These are phyloP conservation scores for Melopsittacus undulatus DNA, from an alignment of 2,797 vertebrate genomes.

Conservation along the genomic window DNA sequence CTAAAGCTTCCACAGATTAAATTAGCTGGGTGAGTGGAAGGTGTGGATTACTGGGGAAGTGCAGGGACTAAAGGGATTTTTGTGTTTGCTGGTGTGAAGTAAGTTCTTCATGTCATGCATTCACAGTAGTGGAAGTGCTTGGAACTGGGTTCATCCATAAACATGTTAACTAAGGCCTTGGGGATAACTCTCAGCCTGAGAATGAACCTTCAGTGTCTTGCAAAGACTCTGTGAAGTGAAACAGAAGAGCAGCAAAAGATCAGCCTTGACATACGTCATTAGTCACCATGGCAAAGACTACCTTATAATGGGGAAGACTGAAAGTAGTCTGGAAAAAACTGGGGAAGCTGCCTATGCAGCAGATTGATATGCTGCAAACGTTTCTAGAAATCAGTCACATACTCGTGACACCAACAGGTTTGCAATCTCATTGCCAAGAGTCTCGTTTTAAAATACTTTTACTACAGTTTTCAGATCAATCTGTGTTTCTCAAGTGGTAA, in stretches of 20 bases:
- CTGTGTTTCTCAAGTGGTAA: background rate
- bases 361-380: background rate
- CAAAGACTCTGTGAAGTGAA: background rate
- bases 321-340: background rate
- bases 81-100: background rate
- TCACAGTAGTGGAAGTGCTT: background rate
- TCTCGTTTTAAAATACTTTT: background rate
- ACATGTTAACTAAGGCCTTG: background rate
- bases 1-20: conserved; percentile 39
- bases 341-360: background rate
- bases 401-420: background rate
- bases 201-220: background rate
- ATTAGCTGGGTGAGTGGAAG: conserved; percentile 14
- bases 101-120: background rate
- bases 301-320: background rate
- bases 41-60: conserved; percentile 32
- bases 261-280: background rate
- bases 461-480: background rate
- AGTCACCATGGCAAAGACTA: background rate
- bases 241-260: background rate
- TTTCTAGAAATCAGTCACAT: background rate
- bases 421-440: background rate
- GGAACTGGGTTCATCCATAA: background rate
- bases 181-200: background rate
- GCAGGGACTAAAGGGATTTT: conserved; percentile 5